Base-by-base conservation (phyloP, 1,140 invertebrate genomes). In the Pachypeltis micranthus region DNA sequence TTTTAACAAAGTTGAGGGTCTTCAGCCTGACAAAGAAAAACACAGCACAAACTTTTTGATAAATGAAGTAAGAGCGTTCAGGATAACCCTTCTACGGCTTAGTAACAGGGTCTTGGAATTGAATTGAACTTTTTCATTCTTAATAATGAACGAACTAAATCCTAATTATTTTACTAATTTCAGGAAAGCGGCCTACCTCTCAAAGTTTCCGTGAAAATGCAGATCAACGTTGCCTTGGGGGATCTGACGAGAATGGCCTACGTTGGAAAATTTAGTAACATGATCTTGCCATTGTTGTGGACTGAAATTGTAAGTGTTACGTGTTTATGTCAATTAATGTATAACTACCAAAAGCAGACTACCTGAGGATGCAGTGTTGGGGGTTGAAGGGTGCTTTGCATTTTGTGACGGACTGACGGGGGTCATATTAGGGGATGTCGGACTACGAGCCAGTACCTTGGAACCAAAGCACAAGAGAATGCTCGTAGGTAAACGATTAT, bases 221-320 rank as follows among this genome's bases (percentile, higher is more conserved):
- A 91, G 76, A 91, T 91, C 67, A 91, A 91, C 70, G 86, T 91
- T 85, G 84, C 83, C 1, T 72, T 89, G 0, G 81, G 80, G 31
- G 80, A 87, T 70, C 75, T 90, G 2, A 76, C 75, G 1, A 69
- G 70, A 7, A 86, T 88, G 63, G 77, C 78, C 0, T 76, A 83
- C 60, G 77, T 80, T 0, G 79, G 79, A 2, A 74, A 71, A 67
- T 90, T 90, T 66, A 76, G 81, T 19, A 74, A 89, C 68, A 74
- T 87, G 65, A 80, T 85, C 0, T 69, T 89, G 0, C 88, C 88
- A 0, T 72, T 91, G 67, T 74, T 91, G 0, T 90, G 88, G 87
- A 88, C 87, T 66, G 88, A 90, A 79, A 87, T 89, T 69, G 88
- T 91, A 81, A 85, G 86, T 83, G 7, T 39, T 21, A 21, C 7